Conservation (phyloP, 2,888 invertebrate genomes). For the Eupithecia subfuscata region DNA sequence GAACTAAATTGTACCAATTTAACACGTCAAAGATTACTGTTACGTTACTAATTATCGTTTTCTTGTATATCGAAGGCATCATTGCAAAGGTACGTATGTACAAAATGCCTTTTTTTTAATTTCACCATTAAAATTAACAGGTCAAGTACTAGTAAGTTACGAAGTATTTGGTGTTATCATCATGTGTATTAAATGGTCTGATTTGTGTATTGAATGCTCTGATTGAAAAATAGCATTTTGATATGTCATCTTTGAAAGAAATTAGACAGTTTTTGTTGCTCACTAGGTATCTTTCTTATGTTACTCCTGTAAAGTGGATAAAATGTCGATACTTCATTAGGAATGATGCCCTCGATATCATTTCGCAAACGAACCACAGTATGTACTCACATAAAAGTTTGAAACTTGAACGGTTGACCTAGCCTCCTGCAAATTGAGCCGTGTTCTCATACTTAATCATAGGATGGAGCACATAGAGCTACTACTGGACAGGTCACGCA, state of each 20-base stretch:
- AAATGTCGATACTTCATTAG: neutral
- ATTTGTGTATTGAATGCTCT: neutral
- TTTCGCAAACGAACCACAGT: neutral
- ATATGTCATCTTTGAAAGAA: neutral
- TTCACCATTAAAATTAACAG: neutral
- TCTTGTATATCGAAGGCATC: neutral
- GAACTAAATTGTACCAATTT: constrained; percentile 26
- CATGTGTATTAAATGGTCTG: neutral
- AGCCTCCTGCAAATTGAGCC: constrained; percentile 33
- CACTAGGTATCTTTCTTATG: neutral
- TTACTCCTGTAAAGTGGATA: neutral
- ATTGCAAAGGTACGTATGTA: neutral
- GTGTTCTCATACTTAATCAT: constrained; percentile 33
- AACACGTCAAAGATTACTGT: constrained; percentile 18
- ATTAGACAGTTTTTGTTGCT: neutral
- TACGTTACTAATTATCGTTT: constrained; percentile 29
- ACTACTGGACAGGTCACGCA: constrained; percentile 19
- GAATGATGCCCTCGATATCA: neutral
- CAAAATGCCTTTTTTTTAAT: neutral
- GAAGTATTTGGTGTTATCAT: neutral
- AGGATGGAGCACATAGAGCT: neutral
- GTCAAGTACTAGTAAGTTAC: neutral
- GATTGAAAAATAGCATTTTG: neutral
- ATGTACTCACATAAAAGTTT: neutral
- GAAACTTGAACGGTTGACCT: constrained; percentile 29